Base-by-base conservation (phyloP, 2,888 invertebrate species). In the Diloba caeruleocephala region DNA sequence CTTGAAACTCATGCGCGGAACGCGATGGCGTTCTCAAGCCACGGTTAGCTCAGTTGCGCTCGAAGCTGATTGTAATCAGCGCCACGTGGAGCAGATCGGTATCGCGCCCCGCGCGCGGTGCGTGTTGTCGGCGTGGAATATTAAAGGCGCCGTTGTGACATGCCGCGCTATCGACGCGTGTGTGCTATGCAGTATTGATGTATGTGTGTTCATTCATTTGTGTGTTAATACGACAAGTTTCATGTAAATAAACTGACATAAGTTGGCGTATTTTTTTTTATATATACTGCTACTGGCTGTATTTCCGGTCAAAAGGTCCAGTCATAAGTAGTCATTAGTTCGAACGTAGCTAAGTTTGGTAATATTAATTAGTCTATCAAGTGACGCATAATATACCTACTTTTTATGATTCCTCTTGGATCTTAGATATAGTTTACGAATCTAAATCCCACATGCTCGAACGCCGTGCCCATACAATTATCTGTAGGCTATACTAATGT, bases 1-100 rank as follows among this genome's bases (percentile, higher is more conserved):
- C 26, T n/a, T 52, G 65, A 57, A 57, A 42, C 53, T 55, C 34
- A 9, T 25, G n/a, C 23, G 3, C n/a, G 13, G 25, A 9, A 12
- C 14, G 5, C 19, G 3, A 2, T 14, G 5, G 10, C 31, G 28
- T n/a, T 2, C 29, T 12, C 10, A 13, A 9, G 10, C 31, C 36
- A 10, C 13, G 15, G 25, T 54, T 19, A 13, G 38, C 12, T 17
- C 10, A 29, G 14, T 39, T 31, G 14, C 21, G 21, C 26, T 31
- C 25, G 33, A 10, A 26, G 31, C 39, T 44, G 39, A 59, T 44
- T 32, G 36, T 44, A 19, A 44, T 29, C 44, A 21, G 9, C 9
- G 41, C 13, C 33, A 38, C 38, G 28, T 23, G 38, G 26, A 39
- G 17, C 26, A 25, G 58, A 58, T 63, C 15, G 14, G 13, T 49